These are phyloP conservation scores for Calosoma granatense DNA, from an alignment of 1,140 invertebrate species.

Conservation along the genomic window DNA sequence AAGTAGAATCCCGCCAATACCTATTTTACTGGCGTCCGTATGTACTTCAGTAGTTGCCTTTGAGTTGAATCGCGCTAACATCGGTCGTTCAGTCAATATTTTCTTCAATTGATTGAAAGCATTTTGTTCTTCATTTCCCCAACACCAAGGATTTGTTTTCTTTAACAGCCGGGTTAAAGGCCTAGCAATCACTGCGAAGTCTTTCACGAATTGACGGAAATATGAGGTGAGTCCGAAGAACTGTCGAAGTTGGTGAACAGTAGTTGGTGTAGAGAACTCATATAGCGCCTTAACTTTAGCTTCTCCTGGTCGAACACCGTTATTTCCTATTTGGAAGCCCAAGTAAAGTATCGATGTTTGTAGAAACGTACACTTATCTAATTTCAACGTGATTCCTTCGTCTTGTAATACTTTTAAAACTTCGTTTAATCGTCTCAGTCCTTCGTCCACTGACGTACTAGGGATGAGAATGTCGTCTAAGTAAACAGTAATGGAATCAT, in stretches of 20 bases:
- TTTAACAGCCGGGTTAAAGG: constrained; percentile 26
- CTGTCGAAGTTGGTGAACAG: constrained; percentile 27
- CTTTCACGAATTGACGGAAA: constrained; percentile 27
- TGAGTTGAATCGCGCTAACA: constrained; percentile 22
- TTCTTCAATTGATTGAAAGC: constrained; percentile 18
- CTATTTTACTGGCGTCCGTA: constrained; percentile 24
- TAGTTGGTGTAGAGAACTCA: constrained; percentile 22
- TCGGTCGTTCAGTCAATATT: constrained; percentile 15
- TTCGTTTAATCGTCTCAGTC: constrained; percentile 19
- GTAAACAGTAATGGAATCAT: constrained; percentile 9
- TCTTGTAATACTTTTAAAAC: constrained; percentile 19
- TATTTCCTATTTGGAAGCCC: constrained; percentile 24
- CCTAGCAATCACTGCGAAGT: constrained; percentile 24
- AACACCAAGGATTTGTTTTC: constrained; percentile 24
- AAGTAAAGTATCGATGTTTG: constrained; percentile 24
- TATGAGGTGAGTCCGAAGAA: constrained; percentile 30
- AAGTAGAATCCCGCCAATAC: constrained; percentile 20
- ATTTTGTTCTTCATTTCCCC: constrained; percentile 21
- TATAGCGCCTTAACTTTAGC: constrained; percentile 27
- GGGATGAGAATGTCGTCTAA: constrained; percentile 26
- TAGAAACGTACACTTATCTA: constrained; percentile 28
- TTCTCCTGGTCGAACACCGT: constrained; percentile 24
- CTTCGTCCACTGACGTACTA: constrained; percentile 17
- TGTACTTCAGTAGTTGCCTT: constrained; percentile 23
- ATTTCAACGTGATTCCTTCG: constrained; percentile 25